phyloP scores from a whole-genome alignment of 2,888 invertebrate species.

The Ceramica pisi region DNA sequence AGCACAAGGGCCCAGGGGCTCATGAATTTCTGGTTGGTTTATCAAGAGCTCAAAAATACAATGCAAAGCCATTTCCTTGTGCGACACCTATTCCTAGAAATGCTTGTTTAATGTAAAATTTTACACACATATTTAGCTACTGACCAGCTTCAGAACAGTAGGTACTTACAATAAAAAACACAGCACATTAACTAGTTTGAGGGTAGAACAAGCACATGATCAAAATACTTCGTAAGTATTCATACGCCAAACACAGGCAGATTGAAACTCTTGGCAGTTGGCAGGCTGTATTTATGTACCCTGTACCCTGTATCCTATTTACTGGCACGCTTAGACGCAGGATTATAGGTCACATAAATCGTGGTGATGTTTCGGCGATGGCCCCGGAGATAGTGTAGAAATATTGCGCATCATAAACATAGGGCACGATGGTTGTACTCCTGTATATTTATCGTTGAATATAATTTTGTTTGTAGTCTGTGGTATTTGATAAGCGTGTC shows the following conservation, averaged over 20 bases:
- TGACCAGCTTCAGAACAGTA: neutral
- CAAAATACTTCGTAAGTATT: neutral
- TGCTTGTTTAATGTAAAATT: neutral
- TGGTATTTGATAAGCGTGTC: conserved; percentile 26
- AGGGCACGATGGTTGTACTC: conserved; percentile 38
- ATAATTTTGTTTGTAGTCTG: conserved; percentile 36
- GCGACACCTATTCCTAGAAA: neutral
- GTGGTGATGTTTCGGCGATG: conserved; percentile 57
- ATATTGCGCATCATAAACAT: conserved; percentile 54
- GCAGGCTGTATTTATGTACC: conserved; percentile 21
- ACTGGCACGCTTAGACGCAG: conserved; percentile 43
- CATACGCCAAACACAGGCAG: neutral
- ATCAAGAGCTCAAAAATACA: neutral
- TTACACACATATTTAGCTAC: neutral
- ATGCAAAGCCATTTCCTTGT: neutral
- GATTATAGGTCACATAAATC: conserved; percentile 64
- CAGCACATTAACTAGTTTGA: neutral
- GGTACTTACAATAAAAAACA: neutral
- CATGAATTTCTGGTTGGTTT: neutral
- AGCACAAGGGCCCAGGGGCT: neutral
- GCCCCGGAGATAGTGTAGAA: conserved; percentile 55
- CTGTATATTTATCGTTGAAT: conserved; percentile 38
- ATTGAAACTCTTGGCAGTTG: conserved; percentile 22
- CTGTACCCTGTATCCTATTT: conserved; percentile 30
- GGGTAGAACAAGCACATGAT: neutral